Base-by-base conservation (phyloP, 2,888 invertebrate species). In the Aphodius granarius region DNA sequence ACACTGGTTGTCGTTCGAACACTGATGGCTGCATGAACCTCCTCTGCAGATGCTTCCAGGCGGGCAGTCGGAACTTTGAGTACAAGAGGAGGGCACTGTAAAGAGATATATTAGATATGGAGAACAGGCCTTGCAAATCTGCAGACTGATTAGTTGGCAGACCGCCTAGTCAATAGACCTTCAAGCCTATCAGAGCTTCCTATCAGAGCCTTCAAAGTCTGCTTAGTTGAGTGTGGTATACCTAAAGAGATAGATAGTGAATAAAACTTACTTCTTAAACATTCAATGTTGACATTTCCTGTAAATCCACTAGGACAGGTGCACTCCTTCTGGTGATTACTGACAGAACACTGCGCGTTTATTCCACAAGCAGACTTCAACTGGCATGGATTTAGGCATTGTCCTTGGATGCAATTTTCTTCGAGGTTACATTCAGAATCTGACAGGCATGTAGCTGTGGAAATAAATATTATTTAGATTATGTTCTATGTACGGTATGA, bases 251-350 rank as follows among this genome's bases (percentile, higher is more conserved):
- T 64, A 71, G 72, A 66, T 16, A 63, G 43, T n/a, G 6, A n/a
- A 68, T 20, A 43, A 63, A 75, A 89, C 92, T 89, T 88, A 94
- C 94, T 89, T 90, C 96, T 90, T 3, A 96, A 94, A 86, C 96
- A 96, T 88, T 96, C 96, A 43, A 93, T 89, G 78, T 93, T 92
- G 73, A 94, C 91, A 85, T 95, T 94, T 78, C 97, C 97, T 23
- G 96, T 96, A 85, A 96, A 97, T 72, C 94, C 95, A 23, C 91
- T 89, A 2, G 96, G 95, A 84, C 97, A 97, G 80, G 91, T 91
- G 85, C 97, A 97, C 83, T 93, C 92, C 83, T 94, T 93, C 15
- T 91, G 88, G 84, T 96, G 95, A 82, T 91, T 92, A 65, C 89
- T 89, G 13, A 93, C 91, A 68, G 89, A 88, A 82, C 97, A 97